Evolutionary conservation across 2,888 invertebrate genomes (phyloP), one percentile per base, ranked within the genome.

Genomic region (Luperina nickerlii): DNA sequence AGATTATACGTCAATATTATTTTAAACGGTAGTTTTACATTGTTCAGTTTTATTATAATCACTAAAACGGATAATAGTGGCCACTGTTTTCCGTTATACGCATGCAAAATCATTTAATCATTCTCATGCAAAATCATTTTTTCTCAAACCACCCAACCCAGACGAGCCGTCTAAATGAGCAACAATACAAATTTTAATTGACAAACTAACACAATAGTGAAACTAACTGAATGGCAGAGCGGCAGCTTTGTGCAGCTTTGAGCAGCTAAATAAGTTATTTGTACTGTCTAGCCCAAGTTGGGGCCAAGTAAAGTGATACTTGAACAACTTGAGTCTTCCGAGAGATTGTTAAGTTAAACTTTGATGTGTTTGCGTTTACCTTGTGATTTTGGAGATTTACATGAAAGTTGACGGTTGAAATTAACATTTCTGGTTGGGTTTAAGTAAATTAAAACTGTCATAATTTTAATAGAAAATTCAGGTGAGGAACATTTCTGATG

Each of bases 161-260:
- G 84, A 60, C 71, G 13, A 79, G 38, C 51, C 57, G 62, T 62
- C 84, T 69, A 54, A 68, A 60, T 72, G 66, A 67, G 66, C 81
- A 84, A 85, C 87, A 85, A 84, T 78, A 76, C 63, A 72, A 78
- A 87, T 79, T 85, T 85, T 81, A 89, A 89, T 87, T 82, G 79
- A 83, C 81, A 81, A 87, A 83, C 79, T 73, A 87, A 83, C 74
- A 84, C 76, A 83, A 85, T 85, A 73, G 76, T n/a, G 66, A 42
- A 60, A 27, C 67, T 80, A 87, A 87, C 78, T 89, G 68, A 76
- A 74, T 76, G 67, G 71, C 38, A 57, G 85, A 62, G 65, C 67
- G 81, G 72, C 78, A 77, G 74, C 66, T 78, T 84, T 62, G 81
- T 84, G 68, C 57, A 68, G 74, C 66, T 78, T 84, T 65, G 81